A percentile compares a stretch with the other conserved stretches of the same genome.
phyloP scores from a whole-genome alignment of 2,888 invertebrate species.

The Melinaea menophilus region DNA sequence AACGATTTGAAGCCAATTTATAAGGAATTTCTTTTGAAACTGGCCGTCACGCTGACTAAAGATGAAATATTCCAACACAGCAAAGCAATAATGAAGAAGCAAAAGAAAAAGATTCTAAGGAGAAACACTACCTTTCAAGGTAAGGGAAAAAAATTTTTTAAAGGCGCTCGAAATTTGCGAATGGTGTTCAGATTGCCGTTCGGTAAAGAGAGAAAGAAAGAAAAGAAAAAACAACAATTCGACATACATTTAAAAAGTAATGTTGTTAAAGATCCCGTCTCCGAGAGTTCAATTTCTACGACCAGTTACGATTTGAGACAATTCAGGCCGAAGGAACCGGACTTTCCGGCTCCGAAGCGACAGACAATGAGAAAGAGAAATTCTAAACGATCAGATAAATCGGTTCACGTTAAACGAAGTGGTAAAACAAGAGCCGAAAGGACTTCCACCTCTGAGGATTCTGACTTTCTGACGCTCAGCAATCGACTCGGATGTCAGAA shows the following conservation, averaged over 20 bases:
- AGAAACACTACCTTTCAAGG: conserved; percentile 76
- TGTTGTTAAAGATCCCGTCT: conserved; percentile 56
- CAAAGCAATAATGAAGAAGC: conserved; percentile 92
- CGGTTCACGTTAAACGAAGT: conserved; percentile 61
- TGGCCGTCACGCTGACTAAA: conserved; percentile 93
- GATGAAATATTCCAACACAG: conserved; percentile 94
- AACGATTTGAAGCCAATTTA: conserved; percentile 95
- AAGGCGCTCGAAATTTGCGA: conserved; percentile 78
- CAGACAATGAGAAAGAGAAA: conserved; percentile 63
- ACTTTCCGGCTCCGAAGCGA: conserved; percentile 60
- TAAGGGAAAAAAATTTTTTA: conserved; percentile 78
- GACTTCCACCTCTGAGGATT: conserved; percentile 80
- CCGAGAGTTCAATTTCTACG: conserved; percentile 80
- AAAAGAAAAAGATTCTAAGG: conserved; percentile 83
- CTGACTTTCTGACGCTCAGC: conserved; percentile 77
- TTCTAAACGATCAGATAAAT: conserved; percentile 64
- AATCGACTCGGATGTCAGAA: conserved; percentile 79
- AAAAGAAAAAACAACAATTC: conserved; percentile 43
- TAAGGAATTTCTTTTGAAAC: conserved; percentile 91
- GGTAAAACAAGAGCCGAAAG: conserved; percentile 77
- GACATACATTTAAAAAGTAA: conserved; percentile 21
- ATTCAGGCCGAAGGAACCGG: conserved; percentile 77
- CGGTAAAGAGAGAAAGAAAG: conserved; percentile 66
- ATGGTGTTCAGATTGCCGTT: conserved; percentile 81
- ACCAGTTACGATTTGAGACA: conserved; percentile 81